Evolutionary conservation across 92 coral and sea anemone genomes (phyloP).

Genomic region (Montipora capitata): DNA sequence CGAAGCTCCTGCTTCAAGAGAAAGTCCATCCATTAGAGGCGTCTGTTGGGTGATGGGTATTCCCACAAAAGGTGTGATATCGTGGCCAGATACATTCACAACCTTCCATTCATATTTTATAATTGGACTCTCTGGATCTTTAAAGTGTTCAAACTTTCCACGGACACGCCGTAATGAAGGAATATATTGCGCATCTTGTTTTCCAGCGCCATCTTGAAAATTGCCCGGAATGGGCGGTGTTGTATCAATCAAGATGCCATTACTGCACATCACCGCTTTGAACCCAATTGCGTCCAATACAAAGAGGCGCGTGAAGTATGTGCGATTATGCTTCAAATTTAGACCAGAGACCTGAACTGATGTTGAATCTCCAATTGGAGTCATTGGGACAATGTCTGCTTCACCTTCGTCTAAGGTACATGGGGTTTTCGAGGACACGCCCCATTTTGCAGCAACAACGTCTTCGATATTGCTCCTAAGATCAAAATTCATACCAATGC

Average conservation of each 20-base stretch:
- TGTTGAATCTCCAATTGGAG: conserved; percentile 85
- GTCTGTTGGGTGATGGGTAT: conserved; percentile 86
- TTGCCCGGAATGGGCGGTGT: conserved; percentile 88
- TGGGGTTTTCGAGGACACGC: conserved; percentile 79
- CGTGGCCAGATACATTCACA: conserved; percentile 55
- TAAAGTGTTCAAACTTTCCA: conserved; percentile 77
- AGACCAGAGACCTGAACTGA: conserved; percentile 87
- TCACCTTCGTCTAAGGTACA: conserved; percentile 86
- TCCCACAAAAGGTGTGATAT: conserved; percentile 70
- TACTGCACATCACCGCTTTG: conserved; percentile 92
- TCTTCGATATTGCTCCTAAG: conserved; percentile 61
- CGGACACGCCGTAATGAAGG: conserved; percentile 86
- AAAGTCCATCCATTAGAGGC: conserved; percentile 88
- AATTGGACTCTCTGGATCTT: conserved; percentile 90
- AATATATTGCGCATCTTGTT: conserved; percentile 67
- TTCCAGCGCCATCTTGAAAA: conserved; percentile 78
- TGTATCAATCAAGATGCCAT: conserved; percentile 92
- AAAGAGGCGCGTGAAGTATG: conserved; percentile 86
- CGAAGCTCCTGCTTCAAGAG: conserved; percentile 71
- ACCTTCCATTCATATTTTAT: conserved; percentile 91
- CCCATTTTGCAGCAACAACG: conserved; percentile 85
- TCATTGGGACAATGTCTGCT: conserved; percentile 80
- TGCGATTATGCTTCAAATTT: conserved; percentile 71
- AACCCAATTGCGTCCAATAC: conserved; percentile 86
- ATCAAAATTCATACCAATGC: conserved; percentile 87